Base-by-base conservation (phyloP, 1,140 invertebrate species). In the Brachionus calyciflorus region DNA sequence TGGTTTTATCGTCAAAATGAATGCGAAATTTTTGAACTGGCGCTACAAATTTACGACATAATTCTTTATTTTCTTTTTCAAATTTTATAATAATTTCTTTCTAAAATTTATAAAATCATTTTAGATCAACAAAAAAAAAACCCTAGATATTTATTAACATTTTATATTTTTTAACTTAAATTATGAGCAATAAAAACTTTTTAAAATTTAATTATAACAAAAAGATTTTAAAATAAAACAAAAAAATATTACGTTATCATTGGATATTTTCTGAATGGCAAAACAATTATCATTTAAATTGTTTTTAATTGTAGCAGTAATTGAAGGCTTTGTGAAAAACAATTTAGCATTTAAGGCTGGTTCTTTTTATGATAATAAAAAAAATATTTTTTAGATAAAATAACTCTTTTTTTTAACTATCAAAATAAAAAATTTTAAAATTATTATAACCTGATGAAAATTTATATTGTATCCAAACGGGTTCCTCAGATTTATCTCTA, bases 201-300 rank as follows among this genome's bases (percentile, higher is more conserved):
- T n/a, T 9, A 51, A 0, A 51, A n/a, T n/a, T n/a, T n/a, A 55
- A 55, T 26, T 26, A 9, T 28, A 28, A 30, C 10, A 26, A 30
- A 17, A 26, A 14, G 21, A 12, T 55, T 3, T 6, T 10, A 26
- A 26, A 14, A 26, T 26, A 26, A 55, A 28, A 57, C n/a, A 33
- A 57, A 57, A n/a, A 9, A 40, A 44, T 30, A 3, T 65, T 65
- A 65, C 60, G 41, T 65, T 65, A 24, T 65, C 40, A n/a, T 46
- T 65, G 21, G 60, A 65, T 44, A 65, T 65, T 65, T 65, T 65
- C 24, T 65, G 19, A 65, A 65, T 65, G 0, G 12, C 26, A 24
- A 65, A 65, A 19, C 12, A 65, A 3, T 65, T 46, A 28, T 44
- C 60, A 26, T 41, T 65, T 14, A 12, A 21, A 24, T 65, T 19